Base-by-base conservation (phyloP, 2,113 vertebrate species). In the Garra rufa region DNA sequence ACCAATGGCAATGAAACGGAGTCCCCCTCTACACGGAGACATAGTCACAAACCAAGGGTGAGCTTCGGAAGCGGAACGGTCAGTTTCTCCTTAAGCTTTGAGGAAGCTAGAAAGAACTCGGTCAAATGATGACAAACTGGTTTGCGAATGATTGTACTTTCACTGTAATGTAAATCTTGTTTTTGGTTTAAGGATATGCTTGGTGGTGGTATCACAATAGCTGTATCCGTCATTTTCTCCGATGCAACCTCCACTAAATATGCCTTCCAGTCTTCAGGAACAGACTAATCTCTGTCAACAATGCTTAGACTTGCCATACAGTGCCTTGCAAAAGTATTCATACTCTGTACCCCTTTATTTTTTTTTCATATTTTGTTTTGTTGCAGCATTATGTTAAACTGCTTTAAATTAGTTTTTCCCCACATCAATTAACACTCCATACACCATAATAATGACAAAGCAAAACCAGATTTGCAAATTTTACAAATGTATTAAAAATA, bases 51-150 rank as follows among this genome's bases (percentile, higher is more conserved):
- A 92, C 97, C 96, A 14, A 96, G 97, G 71, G 97, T 99, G 85
- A 99, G 97, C 93, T 98, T 98, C 0, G 97, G 96, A 50, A 97
- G 97, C 0, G 97, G 98, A 81, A 97, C 97, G 0, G 97, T 98
- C 83, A 98, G 96, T 73, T 92, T 98, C 88, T 98, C 97, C 0
- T 91, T 99, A 84, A 98, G 96, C 90, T 98, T 97, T 0, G 97
- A 98, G 52, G 98, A 99, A 87, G 95, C 95, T 0, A 96, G 96
- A 86, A 97, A 96, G 89, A 96, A 95, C 0, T 94, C 96, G 30
- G 81, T 93, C n/a, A 93, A 92, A 90, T 79, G 24, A 75, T n/a
- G 8, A 8, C n/a, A n/a, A 59, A 59, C 75, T 46, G 70, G 91
- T 93, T 19, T 92, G 90, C 91, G 91, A 83, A 88, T 59, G 19